Evolutionary conservation across 2,797 vertebrate genomes (phyloP).

Genomic region (Cirrhinus mrigala): DNA sequence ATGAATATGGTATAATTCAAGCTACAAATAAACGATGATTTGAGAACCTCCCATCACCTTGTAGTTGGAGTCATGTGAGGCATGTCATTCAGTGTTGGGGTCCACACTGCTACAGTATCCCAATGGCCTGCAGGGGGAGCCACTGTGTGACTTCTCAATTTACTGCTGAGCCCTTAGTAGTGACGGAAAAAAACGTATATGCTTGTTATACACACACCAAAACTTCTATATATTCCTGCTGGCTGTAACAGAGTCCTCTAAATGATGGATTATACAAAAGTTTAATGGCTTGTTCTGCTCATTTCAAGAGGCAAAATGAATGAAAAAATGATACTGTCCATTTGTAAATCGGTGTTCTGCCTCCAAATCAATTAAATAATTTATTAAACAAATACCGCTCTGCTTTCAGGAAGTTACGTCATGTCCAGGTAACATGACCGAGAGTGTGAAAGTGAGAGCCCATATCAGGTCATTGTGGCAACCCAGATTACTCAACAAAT

Average conservation of each 20-base stretch:
- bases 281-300: background rate
- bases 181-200: background rate
- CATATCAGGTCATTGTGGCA: background rate
- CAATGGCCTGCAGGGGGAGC: slow-evolving; percentile 53
- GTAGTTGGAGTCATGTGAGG: background rate
- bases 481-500: background rate
- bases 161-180: slow-evolving; percentile 44
- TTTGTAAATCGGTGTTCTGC: background rate
- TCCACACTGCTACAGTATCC: slow-evolving; percentile 43
- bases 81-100: slow-evolving; percentile 38
- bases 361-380: background rate
- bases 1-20: background rate
- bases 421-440: background rate
- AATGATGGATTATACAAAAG: background rate
- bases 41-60: slow-evolving; percentile 18
- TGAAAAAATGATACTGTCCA: background rate
- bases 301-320: background rate
- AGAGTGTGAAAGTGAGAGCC: background rate
- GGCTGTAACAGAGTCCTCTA: background rate
- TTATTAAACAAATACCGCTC: background rate
- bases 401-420: slow-evolving; percentile 7
- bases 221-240: background rate
- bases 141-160: slow-evolving; percentile 55
- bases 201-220: background rate
- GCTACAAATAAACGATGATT: background rate